phyloP scores from a whole-genome alignment of 2,113 vertebrate genomes.

The Thunnus maccoyii region DNA sequence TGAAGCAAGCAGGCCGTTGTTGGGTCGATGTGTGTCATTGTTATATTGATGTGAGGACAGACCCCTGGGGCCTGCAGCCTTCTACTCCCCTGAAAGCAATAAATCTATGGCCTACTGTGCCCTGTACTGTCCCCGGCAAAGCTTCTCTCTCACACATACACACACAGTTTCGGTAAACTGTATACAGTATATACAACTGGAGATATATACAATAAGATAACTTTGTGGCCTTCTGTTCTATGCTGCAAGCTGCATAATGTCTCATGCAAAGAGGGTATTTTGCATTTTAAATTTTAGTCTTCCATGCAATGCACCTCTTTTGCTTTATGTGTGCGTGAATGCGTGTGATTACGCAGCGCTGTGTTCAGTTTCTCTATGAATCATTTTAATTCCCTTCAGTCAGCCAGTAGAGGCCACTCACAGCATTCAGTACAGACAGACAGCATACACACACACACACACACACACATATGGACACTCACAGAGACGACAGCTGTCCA shows the following conservation, averaged over 20 bases:
- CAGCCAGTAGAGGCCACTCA: constrained; percentile 99
- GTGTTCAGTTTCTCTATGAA: constrained; percentile 77
- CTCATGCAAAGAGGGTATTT: background rate
- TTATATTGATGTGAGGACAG: constrained; percentile 85
- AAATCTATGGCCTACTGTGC: constrained; percentile 82
- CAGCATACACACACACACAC: constrained; percentile 48
- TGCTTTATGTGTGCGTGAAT: background rate
- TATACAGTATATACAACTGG: constrained; percentile 3
- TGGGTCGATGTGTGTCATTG: constrained; percentile 84
- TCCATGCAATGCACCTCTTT: background rate
- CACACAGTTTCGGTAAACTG: constrained; percentile 14
- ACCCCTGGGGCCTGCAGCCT: constrained; percentile 79
- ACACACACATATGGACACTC: constrained; percentile 27
- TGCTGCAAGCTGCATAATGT: constrained; percentile 10
- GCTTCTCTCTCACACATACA: constrained; percentile 21
- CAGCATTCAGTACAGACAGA: constrained; percentile 88
- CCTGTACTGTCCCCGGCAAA: constrained; percentile 60
- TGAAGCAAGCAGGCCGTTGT: constrained; percentile 77
- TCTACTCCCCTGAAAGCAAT: constrained; percentile 82
- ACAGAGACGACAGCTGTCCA: constrained; percentile 70
- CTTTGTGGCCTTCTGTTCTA: constrained; percentile 17
- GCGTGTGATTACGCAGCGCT: constrained; percentile 5
- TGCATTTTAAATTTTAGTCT: constrained; percentile 4
- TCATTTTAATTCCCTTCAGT: constrained; percentile 89
- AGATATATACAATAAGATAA: constrained; percentile 9